Base-by-base conservation (phyloP, 2,797 vertebrate species). In the Enteromius treurensis region DNA sequence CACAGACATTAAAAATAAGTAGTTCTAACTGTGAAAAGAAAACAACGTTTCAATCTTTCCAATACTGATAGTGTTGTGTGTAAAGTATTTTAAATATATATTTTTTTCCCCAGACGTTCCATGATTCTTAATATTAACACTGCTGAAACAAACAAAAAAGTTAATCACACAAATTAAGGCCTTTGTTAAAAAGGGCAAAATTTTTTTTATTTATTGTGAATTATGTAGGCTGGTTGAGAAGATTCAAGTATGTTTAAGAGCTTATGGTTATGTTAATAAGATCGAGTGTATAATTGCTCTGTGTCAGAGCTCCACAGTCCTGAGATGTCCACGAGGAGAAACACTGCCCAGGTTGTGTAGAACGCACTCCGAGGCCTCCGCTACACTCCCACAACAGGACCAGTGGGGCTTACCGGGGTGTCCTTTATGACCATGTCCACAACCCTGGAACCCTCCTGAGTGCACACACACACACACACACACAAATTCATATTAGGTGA, bases 361-460 rank as follows among this genome's bases (percentile, higher is more conserved):
- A 10, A 91, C 86, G 87, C 97, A 98, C 83, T 98, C 96, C 0
- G 96, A 97, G 78, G 88, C 92, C 92, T 97, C 95, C 0, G 79
- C 77, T 0, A 95, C 92, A 85, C 92, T 95, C 77, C 97, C 97
- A 80, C 98, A 99, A 89, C 97, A 99, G 0, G 96, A 99, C 97
- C 97, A 99, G 91, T 98, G 97, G 0, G 93, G 93, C 87, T 94
- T 95, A 21, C 97, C 96, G 0, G 97, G 97, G 86, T 98, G 97
- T 65, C 96, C 97, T 89, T 93, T 97, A 88, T 98, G 97, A 34
- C 96, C 91, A 0, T 98, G 97, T 60, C 97, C 97, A 65, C 97
- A 99, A 86, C 97, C 97, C 90, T 96, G 95, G 89, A 96, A 98
- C n/a, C 97, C 97, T 88, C 97, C 98, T 99, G 91, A 7, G 68